Percentiles rank a stretch among this genome's conserved stretches.
These are phyloP conservation scores for Zygogramma bicolorata DNA, from an alignment of 2,888 invertebrate genomes.

Conservation along the genomic window DNA sequence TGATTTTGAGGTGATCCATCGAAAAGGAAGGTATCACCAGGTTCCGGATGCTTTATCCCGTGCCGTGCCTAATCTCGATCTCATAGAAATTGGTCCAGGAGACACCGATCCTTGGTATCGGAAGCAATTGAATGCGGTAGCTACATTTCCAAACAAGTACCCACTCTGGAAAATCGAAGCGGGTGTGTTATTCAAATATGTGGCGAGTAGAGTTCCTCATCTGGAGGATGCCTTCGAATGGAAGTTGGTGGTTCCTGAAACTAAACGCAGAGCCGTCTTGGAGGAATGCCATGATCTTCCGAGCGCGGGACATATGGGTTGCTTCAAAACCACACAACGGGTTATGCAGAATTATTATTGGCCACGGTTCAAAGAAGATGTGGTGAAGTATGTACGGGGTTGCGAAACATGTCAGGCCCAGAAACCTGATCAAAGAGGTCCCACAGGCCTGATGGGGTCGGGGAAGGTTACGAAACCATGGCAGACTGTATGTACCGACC, in stretches of 20 bases:
- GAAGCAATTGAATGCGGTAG: constrained; percentile 7
- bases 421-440: constrained; percentile 2
- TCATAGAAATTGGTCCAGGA: neutral
- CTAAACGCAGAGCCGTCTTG: neutral
- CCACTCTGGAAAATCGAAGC: constrained; percentile 3
- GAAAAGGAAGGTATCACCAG: constrained; percentile 31
- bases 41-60: constrained; percentile 34
- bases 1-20: constrained; percentile 41
- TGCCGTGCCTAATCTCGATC: constrained; percentile 6
- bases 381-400: neutral
- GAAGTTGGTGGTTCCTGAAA: constrained; percentile 27
- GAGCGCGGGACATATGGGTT: constrained; percentile 28
- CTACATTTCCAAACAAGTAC: neutral
- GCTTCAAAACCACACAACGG: constrained; percentile 13
- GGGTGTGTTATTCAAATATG: constrained; percentile 5
- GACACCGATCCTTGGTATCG: constrained; percentile 17
- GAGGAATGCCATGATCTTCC: constrained; percentile 1
- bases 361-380: constrained; percentile 14
- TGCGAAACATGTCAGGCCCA: constrained; percentile 11
- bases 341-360: constrained; percentile 21
- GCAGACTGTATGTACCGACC: constrained; percentile 1
- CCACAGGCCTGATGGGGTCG: neutral
- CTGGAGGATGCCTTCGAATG: constrained; percentile 10
- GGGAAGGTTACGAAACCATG: neutral
- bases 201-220: neutral